Evolutionary conservation across 2,797 vertebrate species (phyloP), one percentile per base, ranked within the genome.

Genomic region (Euthynnus affinis): DNA sequence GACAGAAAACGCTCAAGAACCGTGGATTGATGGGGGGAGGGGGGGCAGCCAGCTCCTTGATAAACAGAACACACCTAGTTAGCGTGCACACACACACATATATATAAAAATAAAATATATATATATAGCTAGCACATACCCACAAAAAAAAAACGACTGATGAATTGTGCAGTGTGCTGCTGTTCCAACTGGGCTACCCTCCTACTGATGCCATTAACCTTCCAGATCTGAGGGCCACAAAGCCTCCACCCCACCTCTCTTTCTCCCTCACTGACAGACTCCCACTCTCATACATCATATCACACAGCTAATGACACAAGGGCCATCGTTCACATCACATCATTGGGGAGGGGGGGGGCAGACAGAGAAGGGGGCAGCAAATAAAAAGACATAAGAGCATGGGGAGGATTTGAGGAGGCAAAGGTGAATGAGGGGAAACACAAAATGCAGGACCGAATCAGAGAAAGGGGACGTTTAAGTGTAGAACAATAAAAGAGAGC

Each of bases 181-280:
- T 81, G 82, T 87, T 92, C 89, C 88, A 87, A 88, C 88, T 79
- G 82, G 73, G 82, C 88, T 74, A 73, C 86, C 92, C 91, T 92
- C 90, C 90, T 91, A 88, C 89, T 76, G 88, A 93, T 88, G 90
- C 91, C 89, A 94, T 95, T 95, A 95, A 94, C 93, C 93, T 94
- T 93, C 92, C 85, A 80, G 79, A 91, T 92, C 87, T 83, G 80
- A 87, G 90, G 89, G 85, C 89, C 90, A 84, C 69, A 81, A 92
- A 87, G 89, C 87, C 89, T 77, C 87, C 85, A 60, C 79, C 80
- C 86, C 82, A 78, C 82, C 80, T 44, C 71, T n/a, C 58, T 68
- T 63, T 66, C 76, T 61, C 59, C 66, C 74, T 62, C 78, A 63
- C 67, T 56, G 73, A 87, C 86, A 83, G 73, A 87, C 83, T 81